Conservation (phyloP, 2,113 vertebrate species). For the Heteronetta atricapilla region DNA sequence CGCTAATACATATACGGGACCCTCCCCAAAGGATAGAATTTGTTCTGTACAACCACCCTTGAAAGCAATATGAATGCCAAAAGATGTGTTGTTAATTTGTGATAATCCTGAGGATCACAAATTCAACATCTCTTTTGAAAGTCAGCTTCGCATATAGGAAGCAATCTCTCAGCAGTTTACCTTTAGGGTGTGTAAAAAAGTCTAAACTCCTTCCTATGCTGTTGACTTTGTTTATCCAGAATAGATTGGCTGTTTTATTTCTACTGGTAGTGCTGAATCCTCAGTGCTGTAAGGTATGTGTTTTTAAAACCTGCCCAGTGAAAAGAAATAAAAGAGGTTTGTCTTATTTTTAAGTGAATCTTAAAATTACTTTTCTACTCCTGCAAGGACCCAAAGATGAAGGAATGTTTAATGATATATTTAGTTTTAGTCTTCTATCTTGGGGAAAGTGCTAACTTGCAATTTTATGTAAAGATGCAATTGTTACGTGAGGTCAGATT, state of each 20-base stretch:
- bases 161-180: background rate
- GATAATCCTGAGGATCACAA: background rate
- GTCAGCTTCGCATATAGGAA: background rate
- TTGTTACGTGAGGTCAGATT: background rate
- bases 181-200: background rate
- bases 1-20: background rate
- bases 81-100: background rate
- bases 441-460: background rate
- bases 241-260: background rate
- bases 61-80: background rate
- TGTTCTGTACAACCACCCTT: background rate
- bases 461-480: background rate
- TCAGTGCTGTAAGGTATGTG: background rate
- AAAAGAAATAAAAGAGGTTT: background rate
- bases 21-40: background rate
- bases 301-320: background rate
- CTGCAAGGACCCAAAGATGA: background rate
- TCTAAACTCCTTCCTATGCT: background rate
- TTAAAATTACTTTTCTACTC: background rate
- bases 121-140: background rate
- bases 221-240: background rate
- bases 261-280: background rate
- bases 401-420: background rate
- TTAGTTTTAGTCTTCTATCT: background rate
- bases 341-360: background rate